Evolutionary conservation across 1,140 invertebrate species (phyloP).

Genomic region (Meloidogyne floridensis): DNA sequence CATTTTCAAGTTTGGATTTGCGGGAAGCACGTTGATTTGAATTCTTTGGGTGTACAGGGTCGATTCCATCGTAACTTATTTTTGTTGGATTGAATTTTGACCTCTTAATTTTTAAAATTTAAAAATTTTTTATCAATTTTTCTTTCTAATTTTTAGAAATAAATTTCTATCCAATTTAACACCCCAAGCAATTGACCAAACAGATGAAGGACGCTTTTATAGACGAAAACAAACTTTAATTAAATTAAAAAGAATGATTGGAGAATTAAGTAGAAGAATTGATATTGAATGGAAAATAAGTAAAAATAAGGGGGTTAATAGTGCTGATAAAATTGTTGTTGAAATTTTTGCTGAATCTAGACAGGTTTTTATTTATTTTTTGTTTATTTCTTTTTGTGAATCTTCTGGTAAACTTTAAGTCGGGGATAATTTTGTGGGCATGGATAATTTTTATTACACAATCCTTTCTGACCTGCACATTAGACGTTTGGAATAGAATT

Average conservation of each 20-base stretch:
- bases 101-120: background rate
- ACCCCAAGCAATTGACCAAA: slow-evolving; percentile 44
- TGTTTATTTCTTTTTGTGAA: background rate
- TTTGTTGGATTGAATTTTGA: no score
- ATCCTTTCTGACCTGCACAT: no score
- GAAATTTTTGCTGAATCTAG: slow-evolving; percentile 52
- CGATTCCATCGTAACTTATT: no score
- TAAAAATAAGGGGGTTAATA: slow-evolving; percentile 40
- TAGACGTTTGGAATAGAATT: no score
- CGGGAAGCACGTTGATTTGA: no score
- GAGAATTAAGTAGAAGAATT: slow-evolving; percentile 47
- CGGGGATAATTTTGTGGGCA: no score
- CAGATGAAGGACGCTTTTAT: slow-evolving; percentile 45
- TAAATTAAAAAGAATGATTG: slow-evolving; percentile 47
- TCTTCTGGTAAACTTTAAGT: no score
- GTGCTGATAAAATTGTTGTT: slow-evolving; percentile 47
- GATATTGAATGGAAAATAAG: slow-evolving; percentile 52
- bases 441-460: no score
- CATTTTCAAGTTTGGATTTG: no score
- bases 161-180: slow-evolving; percentile 45
- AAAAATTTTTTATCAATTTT: background rate
- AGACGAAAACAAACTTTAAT: slow-evolving; percentile 40
- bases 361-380: slow-evolving; percentile 38
- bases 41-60: no score
- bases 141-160: slow-evolving; percentile 16